Conservation (phyloP, 2,113 vertebrate species). For the Cettia cetti region DNA sequence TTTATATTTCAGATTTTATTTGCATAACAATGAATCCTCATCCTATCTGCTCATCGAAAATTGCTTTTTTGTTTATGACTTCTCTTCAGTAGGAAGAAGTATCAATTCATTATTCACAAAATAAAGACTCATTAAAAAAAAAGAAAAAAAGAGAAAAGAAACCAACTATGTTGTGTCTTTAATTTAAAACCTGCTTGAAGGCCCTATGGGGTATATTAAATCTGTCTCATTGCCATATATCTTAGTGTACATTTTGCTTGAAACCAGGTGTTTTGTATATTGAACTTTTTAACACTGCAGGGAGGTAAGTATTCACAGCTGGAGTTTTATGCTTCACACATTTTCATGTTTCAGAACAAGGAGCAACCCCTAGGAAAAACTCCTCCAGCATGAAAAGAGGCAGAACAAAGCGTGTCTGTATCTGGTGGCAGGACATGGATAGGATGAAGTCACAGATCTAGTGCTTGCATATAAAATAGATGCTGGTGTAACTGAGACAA, state of each 20-base stretch:
- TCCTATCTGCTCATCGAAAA: background rate
- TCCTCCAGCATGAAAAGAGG: conserved; percentile 65
- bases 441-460: conserved; percentile 67
- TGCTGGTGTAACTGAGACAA: conserved; percentile 33
- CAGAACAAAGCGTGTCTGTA: conserved; percentile 74
- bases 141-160: background rate
- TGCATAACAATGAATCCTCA: conserved; percentile 3
- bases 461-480: conserved; percentile 72
- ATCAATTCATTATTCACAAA: conserved; percentile 69
- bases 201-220: conserved; percentile 83
- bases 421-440: conserved; percentile 65
- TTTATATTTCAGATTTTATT: conserved; percentile 28
- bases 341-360: conserved; percentile 85
- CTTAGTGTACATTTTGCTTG: conserved; percentile 78
- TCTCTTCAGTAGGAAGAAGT: conserved; percentile 26
- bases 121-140: conserved; percentile 10
- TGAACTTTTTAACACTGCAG: conserved; percentile 82
- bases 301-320: conserved; percentile 87
- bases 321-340: conserved; percentile 85
- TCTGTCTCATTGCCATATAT: conserved; percentile 79
- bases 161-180: conserved; percentile 68
- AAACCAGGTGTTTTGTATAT: conserved; percentile 86
- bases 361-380: conserved; percentile 67
- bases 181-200: conserved; percentile 75
- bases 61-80: conserved; percentile 3